Conservation (phyloP, 37 sponge, comb jelly and placozoan species). For the Chondrosia reniformis region DNA sequence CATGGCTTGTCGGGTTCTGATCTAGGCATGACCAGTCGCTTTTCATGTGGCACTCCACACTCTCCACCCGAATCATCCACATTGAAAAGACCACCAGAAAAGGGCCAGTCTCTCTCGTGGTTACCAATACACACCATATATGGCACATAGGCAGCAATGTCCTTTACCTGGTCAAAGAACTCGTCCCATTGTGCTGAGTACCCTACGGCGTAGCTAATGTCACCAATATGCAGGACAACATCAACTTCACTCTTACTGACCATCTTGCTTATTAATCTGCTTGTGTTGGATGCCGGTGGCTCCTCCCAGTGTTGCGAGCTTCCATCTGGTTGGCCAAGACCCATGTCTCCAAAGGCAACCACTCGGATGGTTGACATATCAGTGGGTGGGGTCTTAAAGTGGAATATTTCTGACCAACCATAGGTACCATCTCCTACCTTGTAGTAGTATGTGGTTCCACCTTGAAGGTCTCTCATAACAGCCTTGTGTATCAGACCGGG, state of each 20-base stretch:
- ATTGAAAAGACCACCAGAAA: background rate
- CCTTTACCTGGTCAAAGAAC: conserved; percentile 57
- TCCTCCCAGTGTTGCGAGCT: conserved; percentile 29
- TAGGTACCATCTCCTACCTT: conserved; percentile 56
- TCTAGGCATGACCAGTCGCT: conserved; percentile 68
- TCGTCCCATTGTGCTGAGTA: conserved; percentile 67
- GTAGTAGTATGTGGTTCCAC: conserved; percentile 65
- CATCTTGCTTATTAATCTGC: conserved; percentile 16
- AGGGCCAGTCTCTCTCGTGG: conserved; percentile 70
- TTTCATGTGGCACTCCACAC: conserved; percentile 69
- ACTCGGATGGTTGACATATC: conserved; percentile 23
- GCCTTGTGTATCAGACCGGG: conserved; percentile 54
- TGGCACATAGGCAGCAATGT: conserved; percentile 40
- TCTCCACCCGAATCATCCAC: conserved; percentile 70
- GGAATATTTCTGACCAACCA: conserved; percentile 54
- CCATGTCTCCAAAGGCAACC: conserved; percentile 65
- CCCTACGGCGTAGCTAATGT: conserved; percentile 34
- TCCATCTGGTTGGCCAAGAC: conserved; percentile 45
- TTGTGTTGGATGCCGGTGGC: conserved; percentile 56
- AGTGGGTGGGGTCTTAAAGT: conserved; percentile 37
- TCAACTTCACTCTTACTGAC: conserved; percentile 31
- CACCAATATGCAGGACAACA: conserved; percentile 81
- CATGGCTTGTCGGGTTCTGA: conserved; percentile 59
- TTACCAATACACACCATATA: conserved; percentile 77
- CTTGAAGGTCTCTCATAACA: conserved; percentile 36